phyloP scores from a whole-genome alignment of 1,140 invertebrate genomes.

The Drosophila orena region DNA sequence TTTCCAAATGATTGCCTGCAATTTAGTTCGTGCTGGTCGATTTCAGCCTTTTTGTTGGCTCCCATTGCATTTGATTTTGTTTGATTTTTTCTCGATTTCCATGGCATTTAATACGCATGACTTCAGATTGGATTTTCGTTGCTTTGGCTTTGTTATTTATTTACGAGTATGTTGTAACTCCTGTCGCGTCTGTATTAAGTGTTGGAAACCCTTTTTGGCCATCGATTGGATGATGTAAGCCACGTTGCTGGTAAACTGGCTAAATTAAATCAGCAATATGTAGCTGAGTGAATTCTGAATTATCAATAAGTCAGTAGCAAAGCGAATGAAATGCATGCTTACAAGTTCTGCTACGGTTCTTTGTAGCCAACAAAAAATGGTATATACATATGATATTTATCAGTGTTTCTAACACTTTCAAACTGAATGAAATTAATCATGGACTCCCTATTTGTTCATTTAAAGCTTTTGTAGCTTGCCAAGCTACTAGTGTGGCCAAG shows the following conservation, averaged over 20 bases:
- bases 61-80: constrained; percentile 29
- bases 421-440: too few species aligned
- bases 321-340: too few species aligned
- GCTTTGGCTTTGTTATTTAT: constrained; percentile 49
- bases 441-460: too few species aligned
- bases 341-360: neutral
- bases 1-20: constrained; percentile 80
- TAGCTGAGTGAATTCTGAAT: neutral
- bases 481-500: too few species aligned
- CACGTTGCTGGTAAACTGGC: neutral
- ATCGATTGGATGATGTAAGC: constrained; percentile 11
- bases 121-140: constrained; percentile 45
- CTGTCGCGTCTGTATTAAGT: constrained; percentile 37
- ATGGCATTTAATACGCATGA: constrained; percentile 78
- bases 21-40: constrained; percentile 77
- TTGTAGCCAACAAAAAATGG: neutral
- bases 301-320: neutral
- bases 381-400: too few species aligned
- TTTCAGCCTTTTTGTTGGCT: constrained; percentile 45
- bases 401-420: too few species aligned
- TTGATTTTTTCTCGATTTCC: constrained; percentile 27
- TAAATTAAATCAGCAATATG: neutral
- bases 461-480: too few species aligned
- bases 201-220: constrained; percentile 37
- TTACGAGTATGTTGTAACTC: constrained; percentile 67